phyloP scores from a whole-genome alignment of 2,797 vertebrate genomes.

The Pseudochirops cupreus region DNA sequence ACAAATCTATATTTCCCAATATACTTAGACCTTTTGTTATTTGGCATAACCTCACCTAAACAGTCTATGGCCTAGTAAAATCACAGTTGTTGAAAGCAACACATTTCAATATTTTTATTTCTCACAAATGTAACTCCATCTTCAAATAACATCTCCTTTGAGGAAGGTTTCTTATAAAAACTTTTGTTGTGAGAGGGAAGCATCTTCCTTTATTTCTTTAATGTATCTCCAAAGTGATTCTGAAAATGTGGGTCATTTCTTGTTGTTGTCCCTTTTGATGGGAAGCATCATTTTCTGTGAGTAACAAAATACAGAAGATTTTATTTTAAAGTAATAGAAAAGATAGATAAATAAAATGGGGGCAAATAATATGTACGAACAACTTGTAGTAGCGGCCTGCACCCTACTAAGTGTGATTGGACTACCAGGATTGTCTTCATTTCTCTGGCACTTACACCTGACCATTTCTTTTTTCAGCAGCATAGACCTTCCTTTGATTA shows the following conservation, averaged over 20 bases:
- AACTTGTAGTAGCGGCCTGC: background rate
- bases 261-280: constrained; percentile 12
- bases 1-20: background rate
- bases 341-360: background rate
- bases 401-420: no score
- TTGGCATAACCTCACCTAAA: background rate
- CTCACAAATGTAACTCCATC: background rate
- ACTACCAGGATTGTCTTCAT: constrained; percentile 1
- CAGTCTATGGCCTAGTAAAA: background rate
- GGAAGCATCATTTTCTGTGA: background rate
- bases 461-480: constrained; percentile 6
- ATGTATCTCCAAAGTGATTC: background rate
- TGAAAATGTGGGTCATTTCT: background rate
- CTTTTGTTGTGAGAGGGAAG: constrained; percentile 17
- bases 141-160: background rate
- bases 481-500: background rate
- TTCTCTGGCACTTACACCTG: background rate
- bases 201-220: constrained; percentile 23
- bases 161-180: constrained; percentile 26
- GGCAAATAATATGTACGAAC: background rate
- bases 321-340: background rate
- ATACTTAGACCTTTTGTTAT: constrained; percentile 15
- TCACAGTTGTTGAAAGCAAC: constrained; percentile 33
- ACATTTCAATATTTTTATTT: constrained; percentile 2
- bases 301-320: background rate